Base-by-base conservation (phyloP, 2,888 invertebrate genomes). In the Melangyna quadrimaculata region DNA sequence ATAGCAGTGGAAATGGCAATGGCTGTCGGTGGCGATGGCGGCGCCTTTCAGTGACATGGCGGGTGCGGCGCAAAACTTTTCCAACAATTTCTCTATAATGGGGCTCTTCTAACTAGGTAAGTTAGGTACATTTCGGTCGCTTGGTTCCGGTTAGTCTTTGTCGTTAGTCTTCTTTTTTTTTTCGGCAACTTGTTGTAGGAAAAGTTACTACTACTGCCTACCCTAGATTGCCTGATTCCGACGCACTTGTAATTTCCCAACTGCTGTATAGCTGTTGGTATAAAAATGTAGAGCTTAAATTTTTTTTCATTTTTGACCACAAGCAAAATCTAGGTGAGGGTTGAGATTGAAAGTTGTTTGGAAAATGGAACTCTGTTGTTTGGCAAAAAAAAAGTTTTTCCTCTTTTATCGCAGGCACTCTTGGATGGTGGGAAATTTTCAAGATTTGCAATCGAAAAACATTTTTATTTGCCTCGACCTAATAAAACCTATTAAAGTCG, bases 381-480 rank as follows among this genome's bases (percentile, higher is more conserved):
- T 61, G 17, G 51, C 14, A 10, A 77, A 84, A 17, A 10, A 77
- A 84, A 84, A 79, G 3, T 80, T 84, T 80, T 80, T 14, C 4
- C 35, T 72, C 72, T 75, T 77, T 72, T 80, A 84, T 84, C 84
- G 5, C 1, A 61, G 71, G 14, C 40, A 75, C 51, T 81, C 63
- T 81, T 48, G 59, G 51, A 55, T n/a, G 79, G 27, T 51, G 43
- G 71, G 40, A 78, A 75, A 71, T 84, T 80, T 84, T 45, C 67
- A 84, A 84, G 84, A 84, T 84, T 84, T 75, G 75, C 79, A 84
- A 79, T 84, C 80, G 84, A 48, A 55, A 84, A 84, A 72, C 75
- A 84, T 79, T 84, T 75, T 79, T 75, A 84, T 84, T 84, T 59
- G 65, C 70, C 53, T 24, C 45, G 24, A 67, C 79, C 80, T 84